Percentiles rank a stretch among this genome's conserved stretches.
These are phyloP conservation scores for Dioctria linearis DNA, from an alignment of 2,888 invertebrate species.

Conservation along the genomic window DNA sequence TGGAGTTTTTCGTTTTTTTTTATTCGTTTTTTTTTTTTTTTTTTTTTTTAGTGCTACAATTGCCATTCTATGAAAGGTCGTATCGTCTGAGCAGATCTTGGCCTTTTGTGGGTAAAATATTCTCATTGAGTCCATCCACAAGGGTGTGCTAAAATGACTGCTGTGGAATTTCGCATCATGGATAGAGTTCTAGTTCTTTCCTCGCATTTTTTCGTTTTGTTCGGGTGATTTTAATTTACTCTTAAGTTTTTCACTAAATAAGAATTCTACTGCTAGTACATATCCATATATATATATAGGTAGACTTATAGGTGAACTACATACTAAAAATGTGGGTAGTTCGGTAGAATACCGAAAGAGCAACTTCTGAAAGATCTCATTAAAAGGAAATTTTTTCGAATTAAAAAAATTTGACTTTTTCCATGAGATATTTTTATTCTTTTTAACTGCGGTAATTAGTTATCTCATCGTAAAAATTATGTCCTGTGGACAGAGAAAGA, in stretches of 20 bases:
- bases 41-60: neutral
- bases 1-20: neutral
- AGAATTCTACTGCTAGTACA: neutral
- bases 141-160: constrained; percentile 5
- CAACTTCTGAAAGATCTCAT: neutral
- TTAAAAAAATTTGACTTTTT: neutral
- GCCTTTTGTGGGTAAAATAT: constrained; percentile 3
- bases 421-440: neutral
- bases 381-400: neutral
- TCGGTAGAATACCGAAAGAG: neutral
- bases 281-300: no score
- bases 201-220: neutral
- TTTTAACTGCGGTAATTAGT: neutral
- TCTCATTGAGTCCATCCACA: neutral
- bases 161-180: neutral
- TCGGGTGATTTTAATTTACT: neutral
- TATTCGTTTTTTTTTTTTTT: neutral
- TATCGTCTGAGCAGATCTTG: neutral
- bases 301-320: neutral
- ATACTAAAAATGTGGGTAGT: neutral
- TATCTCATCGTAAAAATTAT: neutral
- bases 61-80: constrained; percentile 3
- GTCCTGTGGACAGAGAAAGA: neutral
- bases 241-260: constrained; percentile 2
- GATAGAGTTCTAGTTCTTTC: neutral